A percentile compares a stretch with the other conserved stretches of the same genome.
Evolutionary conservation across 2,797 vertebrate species (phyloP).

Genomic region (Pelodytes ibericus): DNA sequence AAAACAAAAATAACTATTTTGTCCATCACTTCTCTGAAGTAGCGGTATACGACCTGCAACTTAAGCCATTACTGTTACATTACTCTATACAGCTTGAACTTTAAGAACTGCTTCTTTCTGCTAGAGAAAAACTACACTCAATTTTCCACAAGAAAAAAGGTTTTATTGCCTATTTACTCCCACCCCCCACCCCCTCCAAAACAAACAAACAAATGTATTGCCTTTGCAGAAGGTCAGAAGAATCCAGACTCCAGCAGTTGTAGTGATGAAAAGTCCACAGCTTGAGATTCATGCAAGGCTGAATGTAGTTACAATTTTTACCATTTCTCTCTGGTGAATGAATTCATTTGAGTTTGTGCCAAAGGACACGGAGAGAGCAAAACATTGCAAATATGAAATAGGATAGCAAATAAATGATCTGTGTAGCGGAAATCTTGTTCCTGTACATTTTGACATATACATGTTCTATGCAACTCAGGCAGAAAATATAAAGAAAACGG

Average conservation of each 20-base stretch:
- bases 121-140: not conserved
- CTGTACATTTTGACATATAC: constrained; percentile 24
- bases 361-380: constrained; percentile 14
- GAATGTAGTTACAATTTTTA: constrained; percentile 26
- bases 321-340: constrained; percentile 30
- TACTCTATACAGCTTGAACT: not conserved
- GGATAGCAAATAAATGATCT: constrained; percentile 17
- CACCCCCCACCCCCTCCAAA: no score
- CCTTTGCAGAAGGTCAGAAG: constrained; percentile 42
- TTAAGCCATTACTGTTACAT: no score
- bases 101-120: not conserved
- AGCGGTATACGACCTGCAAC: no score
- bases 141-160: not conserved
- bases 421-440: constrained; percentile 15
- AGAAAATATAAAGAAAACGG: constrained; percentile 24
- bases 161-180: constrained; percentile 36
- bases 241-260: constrained; percentile 24
- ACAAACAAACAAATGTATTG: not conserved
- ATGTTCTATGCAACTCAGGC: constrained; percentile 14
- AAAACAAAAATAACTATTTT: no score
- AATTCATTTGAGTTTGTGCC: constrained; percentile 7
- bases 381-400: constrained; percentile 24
- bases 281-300: constrained; percentile 40
- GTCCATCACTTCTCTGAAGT: no score
- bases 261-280: constrained; percentile 43